Conservation (phyloP, 2,113 vertebrate genomes). For the Colius striatus region DNA sequence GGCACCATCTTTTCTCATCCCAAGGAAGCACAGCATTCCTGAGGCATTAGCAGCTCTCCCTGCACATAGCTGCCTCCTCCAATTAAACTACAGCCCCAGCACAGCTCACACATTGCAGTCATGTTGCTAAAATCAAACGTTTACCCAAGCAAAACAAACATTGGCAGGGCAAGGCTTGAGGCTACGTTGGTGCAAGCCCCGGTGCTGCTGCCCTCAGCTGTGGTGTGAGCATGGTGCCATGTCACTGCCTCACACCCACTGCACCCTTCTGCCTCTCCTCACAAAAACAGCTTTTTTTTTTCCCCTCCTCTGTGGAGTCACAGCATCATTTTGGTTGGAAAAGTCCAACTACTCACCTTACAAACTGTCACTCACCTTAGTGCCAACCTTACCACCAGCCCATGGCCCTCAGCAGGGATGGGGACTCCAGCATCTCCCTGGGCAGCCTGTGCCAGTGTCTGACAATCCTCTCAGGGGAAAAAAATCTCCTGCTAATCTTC, state of each 20-base stretch:
- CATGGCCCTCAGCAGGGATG: too few relatives aligned
- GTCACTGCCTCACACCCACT: background rate
- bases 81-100: slow-evolving; percentile 15
- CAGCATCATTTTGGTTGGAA: too few relatives aligned
- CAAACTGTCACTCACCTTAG: too few relatives aligned
- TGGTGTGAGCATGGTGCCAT: rapidly evolving
- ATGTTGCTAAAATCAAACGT: slow-evolving; percentile 52
- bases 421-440: too few relatives aligned
- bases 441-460: too few relatives aligned
- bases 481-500: too few relatives aligned
- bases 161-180: background rate
- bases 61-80: slow-evolving; percentile 43
- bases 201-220: rapidly evolving
- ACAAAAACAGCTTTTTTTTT: rapidly evolving
- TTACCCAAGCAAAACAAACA: slow-evolving; percentile 65
- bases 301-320: rapidly evolving
- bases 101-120: slow-evolving; percentile 23
- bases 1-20: background rate
- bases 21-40: slow-evolving; percentile 47
- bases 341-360: too few relatives aligned
- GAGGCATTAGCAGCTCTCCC: slow-evolving; percentile 34
- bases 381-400: too few relatives aligned
- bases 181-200: background rate
- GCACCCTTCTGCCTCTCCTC: background rate
- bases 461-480: too few relatives aligned